Evolutionary conservation across 2,113 vertebrate genomes (phyloP), one percentile per base, ranked within the genome.

Genomic region (Microcebus griseorufus): DNA sequence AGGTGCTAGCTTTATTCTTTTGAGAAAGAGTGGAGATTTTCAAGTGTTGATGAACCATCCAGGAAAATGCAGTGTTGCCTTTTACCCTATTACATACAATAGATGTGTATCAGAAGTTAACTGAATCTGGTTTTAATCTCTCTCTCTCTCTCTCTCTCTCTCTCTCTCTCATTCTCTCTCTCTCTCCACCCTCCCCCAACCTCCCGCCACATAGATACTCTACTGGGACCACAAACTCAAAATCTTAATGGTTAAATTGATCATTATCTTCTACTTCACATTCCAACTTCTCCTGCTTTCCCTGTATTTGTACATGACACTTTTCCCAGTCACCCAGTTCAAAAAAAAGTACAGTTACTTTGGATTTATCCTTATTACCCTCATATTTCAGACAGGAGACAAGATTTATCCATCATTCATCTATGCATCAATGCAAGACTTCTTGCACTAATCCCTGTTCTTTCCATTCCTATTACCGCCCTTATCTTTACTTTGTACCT

Each of bases 161-260:
- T 79, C 42, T 78, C 22, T 79, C 13, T 91, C 8, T 78, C 25
- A n/a, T n/a, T 73, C 12, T 48, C 9, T 75, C 13, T 58, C 11
- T 73, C 20, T 9, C 29, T 27, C 9, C 25, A 62, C 25, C 60
- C 9, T 4, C 12, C 32, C 55, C 25, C 9, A 8, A 8, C 14
- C 27, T 18, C 34, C 18, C 53, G 37, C 29, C 37, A 81, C 48
- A 73, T 22, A 29, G 9, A 73, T 86, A 39, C 3, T 58, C 27
- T 45, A 6, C 20, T 78, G 42, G 3, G 27, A 75, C 32, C 69
- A 91, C 12, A 72, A 51, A 37, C n/a, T 85, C 72, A 96, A 88
- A 90, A 34, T 94, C 88, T 78, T 67, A 84, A 51, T 60, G 45
- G n/a, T 53, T 72, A 86, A 92, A 62, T 34, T 76, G n/a, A 82